These are phyloP conservation scores for Venusia cambrica DNA, from an alignment of 2,888 invertebrate species.

Conservation along the genomic window DNA sequence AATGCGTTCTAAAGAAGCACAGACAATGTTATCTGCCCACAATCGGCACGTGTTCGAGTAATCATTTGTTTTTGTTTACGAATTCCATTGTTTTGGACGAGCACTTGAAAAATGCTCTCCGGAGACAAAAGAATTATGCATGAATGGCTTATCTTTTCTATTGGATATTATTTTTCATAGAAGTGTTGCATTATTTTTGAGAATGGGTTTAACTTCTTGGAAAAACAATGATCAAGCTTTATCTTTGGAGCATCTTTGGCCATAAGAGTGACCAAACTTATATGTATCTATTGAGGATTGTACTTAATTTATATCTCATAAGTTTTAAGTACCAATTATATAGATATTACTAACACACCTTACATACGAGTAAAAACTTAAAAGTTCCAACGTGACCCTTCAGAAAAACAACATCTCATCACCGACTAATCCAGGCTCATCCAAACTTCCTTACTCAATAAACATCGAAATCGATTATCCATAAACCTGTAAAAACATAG, in stretches of 20 bases:
- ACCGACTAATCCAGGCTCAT: constrained; percentile 26
- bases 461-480: constrained; percentile 51
- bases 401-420: constrained; percentile 28
- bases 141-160: constrained; percentile 14
- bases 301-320: too few species aligned
- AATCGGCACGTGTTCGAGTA: constrained; percentile 62
- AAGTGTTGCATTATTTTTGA: constrained; percentile 1
- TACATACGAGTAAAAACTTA: too few species aligned
- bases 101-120: constrained; percentile 8
- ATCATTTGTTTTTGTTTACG: constrained; percentile 56
- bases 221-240: too few species aligned
- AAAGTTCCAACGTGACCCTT: too few species aligned
- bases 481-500: constrained; percentile 72
- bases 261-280: too few species aligned
- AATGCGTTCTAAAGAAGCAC: constrained; percentile 11
- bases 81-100: constrained; percentile 31
- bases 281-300: too few species aligned
- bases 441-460: constrained; percentile 45
- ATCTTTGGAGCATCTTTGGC: too few species aligned
- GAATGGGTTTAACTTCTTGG: too few species aligned
- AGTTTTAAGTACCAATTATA: too few species aligned
- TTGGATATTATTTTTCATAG: constrained; percentile 5
- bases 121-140: constrained; percentile 17
- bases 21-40: constrained; percentile 64
- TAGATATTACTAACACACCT: too few species aligned